Base-by-base conservation (phyloP, 2,888 invertebrate species). In the Dryobota labecula region DNA sequence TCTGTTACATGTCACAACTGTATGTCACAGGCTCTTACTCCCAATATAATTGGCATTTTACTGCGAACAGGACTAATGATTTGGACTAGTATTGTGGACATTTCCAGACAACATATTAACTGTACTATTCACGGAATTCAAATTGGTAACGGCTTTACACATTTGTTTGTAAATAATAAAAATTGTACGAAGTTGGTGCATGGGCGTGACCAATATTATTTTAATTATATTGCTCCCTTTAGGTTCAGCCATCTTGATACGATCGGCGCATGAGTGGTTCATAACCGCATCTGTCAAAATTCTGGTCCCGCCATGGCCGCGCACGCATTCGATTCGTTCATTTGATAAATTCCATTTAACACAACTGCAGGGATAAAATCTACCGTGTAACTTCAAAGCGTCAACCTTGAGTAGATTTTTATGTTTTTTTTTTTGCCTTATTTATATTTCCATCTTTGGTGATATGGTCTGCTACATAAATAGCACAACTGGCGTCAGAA, bases 251-350 rank as follows among this genome's bases (percentile, higher is more conserved):
- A 82, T 76, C 68, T 79, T 68, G 88, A 89, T 89, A 89, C 58
- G 72, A 88, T 88, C 88, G 64, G 76, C 68, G 76, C 86, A 87
- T 80, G 89, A 88, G 81, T 87, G 66, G 85, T 85, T 79, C 76
- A 86, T 83, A 87, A 89, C 86, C 78, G 78, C 81, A 86, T 86
- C 90, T 91, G 90, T 91, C 91, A 92, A 88, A 78, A 88, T 84
- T 84, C 81, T 84, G 77, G 82, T 79, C 73, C 71, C 65, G 78
- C 84, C 92, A 92, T 73, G 92, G 91, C 75, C 92, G 80, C 60
- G 78, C 68, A 81, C 70, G 61, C 70, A 72, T 51, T 67, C 74
- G 84, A 82, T 78, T 71, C 51, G 67, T 83, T 80, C 61, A 57
- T 76, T 64, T 72, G 84, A 84, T 84, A 78, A 81, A 84, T 71